Evolutionary conservation across 2,113 vertebrate genomes (phyloP).

Genomic region (Speoplatyrhinus poulsoni): DNA sequence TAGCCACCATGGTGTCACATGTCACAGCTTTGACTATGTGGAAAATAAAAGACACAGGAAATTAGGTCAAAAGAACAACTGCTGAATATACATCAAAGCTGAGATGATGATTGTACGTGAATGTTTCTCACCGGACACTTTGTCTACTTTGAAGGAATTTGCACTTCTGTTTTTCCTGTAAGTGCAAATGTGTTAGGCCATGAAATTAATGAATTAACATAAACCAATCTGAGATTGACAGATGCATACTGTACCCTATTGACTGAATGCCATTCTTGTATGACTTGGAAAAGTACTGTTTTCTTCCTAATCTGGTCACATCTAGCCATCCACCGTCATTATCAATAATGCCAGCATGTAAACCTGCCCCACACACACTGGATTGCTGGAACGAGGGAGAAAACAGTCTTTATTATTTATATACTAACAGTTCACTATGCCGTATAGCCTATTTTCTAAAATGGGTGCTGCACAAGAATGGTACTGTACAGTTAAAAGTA

Average conservation of each 20-base stretch:
- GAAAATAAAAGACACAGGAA: not conserved
- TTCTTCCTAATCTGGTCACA: constrained; percentile 90
- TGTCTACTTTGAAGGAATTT: constrained; percentile 93
- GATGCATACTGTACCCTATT: constrained; percentile 74
- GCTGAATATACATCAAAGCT: not conserved
- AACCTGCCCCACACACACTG: constrained; percentile 89
- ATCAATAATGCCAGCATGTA: constrained; percentile 93
- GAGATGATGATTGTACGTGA: not conserved
- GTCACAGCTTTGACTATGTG: constrained; percentile 87
- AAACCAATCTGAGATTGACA: not conserved
- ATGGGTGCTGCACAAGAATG: too few species aligned
- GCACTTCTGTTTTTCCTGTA: constrained; percentile 92
- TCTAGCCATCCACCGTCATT: constrained; percentile 97
- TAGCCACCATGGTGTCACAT: constrained; percentile 92
- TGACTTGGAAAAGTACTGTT: constrained; percentile 89
- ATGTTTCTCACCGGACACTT: constrained; percentile 85
- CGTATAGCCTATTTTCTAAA: too few species aligned
- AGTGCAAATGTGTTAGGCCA: constrained; percentile 7
- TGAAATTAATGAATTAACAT: not conserved
- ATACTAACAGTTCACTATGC: too few species aligned
- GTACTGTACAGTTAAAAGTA: too few species aligned
- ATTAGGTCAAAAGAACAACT: not conserved
- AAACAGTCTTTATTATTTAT: too few species aligned
- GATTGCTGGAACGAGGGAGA: constrained; percentile 84
- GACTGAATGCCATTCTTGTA: constrained; percentile 91